phyloP scores from a whole-genome alignment of 2,888 invertebrate genomes.

The Leptinotarsa peninsularis region DNA sequence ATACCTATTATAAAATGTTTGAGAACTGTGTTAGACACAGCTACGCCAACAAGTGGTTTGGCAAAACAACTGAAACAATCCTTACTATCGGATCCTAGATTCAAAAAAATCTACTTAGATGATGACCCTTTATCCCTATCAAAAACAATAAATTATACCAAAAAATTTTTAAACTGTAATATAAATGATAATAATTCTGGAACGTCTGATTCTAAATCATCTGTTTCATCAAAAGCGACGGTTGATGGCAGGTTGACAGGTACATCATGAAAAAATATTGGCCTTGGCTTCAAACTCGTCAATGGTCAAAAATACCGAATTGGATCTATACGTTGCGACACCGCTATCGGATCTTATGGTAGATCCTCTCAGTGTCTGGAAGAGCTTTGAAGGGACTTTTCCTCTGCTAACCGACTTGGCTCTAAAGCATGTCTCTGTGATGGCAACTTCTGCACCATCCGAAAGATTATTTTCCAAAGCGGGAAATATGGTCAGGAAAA shows the following conservation, averaged over 20 bases:
- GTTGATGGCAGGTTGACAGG: constrained; percentile 10
- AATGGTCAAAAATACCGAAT: neutral
- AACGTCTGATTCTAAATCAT: neutral
- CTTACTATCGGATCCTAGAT: constrained; percentile 39
- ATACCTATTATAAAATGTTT: constrained; percentile 53
- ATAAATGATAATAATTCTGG: neutral
- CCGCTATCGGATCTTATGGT: neutral
- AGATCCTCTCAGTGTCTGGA: constrained; percentile 21
- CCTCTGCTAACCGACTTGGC: neutral
- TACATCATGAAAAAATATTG: constrained; percentile 20
- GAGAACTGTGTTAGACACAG: constrained; percentile 43
- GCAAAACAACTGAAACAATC: constrained; percentile 26
- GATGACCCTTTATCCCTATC: neutral
- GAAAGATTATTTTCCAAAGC: no score
- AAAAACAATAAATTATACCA: neutral
- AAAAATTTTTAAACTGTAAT: neutral
- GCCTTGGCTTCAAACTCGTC: neutral
- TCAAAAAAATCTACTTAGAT: constrained; percentile 43
- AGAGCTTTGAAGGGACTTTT: constrained; percentile 22
- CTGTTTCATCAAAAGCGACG: constrained; percentile 14
- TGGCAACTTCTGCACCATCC: no score
- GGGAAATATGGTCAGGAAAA: neutral
- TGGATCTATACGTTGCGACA: neutral
- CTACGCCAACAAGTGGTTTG: constrained; percentile 27
- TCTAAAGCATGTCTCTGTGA: neutral